Evolutionary conservation across 2,113 vertebrate genomes (phyloP).

Genomic region (Choloepus hoffmanni): DNA sequence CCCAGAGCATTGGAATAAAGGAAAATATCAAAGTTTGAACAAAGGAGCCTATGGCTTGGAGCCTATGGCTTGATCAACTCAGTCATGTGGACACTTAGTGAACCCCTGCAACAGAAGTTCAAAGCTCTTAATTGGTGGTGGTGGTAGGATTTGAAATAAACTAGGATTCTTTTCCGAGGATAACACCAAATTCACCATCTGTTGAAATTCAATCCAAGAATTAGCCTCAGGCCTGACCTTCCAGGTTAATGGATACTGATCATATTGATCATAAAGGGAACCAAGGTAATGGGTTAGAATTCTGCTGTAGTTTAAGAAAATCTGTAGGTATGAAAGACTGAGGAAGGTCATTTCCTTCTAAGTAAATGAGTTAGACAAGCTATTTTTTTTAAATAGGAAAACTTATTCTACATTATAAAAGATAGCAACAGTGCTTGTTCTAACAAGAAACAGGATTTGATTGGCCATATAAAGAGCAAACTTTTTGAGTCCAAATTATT

Average conservation of each 20-base stretch:
- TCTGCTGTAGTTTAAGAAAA: conserved; percentile 19
- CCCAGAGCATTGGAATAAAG: neutral
- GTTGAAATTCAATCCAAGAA: conserved; percentile 1
- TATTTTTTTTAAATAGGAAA: neutral
- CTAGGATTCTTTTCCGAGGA: neutral
- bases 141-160: neutral
- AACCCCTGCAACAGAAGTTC: neutral
- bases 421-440: neutral
- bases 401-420: neutral
- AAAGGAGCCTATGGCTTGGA: neutral
- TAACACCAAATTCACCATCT: neutral
- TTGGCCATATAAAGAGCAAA: neutral
- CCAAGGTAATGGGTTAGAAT: neutral
- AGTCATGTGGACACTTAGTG: neutral
- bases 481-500: neutral
- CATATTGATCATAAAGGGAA: neutral
- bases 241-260: neutral
- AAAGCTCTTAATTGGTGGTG: neutral
- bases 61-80: neutral
- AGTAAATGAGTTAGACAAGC: neutral
- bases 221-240: neutral
- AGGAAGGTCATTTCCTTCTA: neutral
- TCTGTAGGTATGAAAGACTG: neutral
- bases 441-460: conserved; percentile 7
- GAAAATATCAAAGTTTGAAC: neutral